A percentile compares a stretch with the other conserved stretches of the same genome.
Evolutionary conservation across 2,113 vertebrate species (phyloP).

Genomic region (Raphicerus campestris): DNA sequence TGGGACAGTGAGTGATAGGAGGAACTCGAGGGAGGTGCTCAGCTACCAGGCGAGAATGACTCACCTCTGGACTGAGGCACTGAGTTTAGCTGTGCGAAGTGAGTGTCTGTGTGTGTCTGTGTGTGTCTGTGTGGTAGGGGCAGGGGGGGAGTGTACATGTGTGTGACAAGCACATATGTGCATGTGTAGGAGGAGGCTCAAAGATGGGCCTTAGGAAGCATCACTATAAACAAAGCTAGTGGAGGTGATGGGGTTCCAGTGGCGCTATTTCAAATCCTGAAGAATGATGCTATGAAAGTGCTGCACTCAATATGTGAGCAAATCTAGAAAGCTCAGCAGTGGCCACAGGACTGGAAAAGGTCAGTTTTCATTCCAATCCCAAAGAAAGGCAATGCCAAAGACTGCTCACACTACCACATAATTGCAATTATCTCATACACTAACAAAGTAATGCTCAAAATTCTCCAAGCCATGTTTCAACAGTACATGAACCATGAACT

Average conservation of each 20-base stretch:
- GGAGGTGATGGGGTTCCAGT: neutral
- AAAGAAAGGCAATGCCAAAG: neutral
- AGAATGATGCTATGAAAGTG: neutral
- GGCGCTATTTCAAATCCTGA: neutral
- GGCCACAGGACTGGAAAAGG: neutral
- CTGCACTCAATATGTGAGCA: neutral
- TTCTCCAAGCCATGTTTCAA: neutral
- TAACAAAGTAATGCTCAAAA: neutral
- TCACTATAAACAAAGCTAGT: neutral
- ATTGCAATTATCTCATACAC: neutral
- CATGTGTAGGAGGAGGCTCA: neutral
- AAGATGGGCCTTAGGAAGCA: neutral
- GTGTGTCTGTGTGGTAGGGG: fast-evolving
- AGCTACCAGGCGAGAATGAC: neutral
- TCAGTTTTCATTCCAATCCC: neutral
- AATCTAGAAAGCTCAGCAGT: neutral
- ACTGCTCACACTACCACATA: neutral
- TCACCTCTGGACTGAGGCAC: too few species aligned
- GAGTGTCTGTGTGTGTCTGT: neutral
- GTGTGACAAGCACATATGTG: fast-evolving
- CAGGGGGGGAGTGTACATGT: fast-evolving
- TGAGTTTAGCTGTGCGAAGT: neutral
- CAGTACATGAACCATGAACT: neutral
- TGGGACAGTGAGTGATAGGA: neutral
- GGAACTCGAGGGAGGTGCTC: neutral